Evolutionary conservation across 2,888 invertebrate genomes (phyloP), one percentile per base, ranked within the genome.

Genomic region (Perdita meconis): DNA sequence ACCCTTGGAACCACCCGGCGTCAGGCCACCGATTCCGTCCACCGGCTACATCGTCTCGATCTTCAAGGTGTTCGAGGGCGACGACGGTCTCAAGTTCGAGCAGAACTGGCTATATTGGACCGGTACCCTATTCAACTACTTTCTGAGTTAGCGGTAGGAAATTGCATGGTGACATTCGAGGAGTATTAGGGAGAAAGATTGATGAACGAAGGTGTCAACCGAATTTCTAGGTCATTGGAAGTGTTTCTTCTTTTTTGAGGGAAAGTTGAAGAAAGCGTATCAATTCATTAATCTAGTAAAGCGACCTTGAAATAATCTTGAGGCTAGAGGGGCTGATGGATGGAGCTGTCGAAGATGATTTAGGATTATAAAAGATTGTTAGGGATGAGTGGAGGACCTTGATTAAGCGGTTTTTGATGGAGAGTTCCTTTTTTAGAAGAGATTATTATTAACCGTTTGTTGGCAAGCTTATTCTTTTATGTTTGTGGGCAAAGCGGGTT

Each of bases 61-160:
- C 88, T 98, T 97, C 93, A 97, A 97, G 94, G 98, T 98, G 24
- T 98, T 98, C 92, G 97, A 98, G 93, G 98, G 98, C 42, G 98
- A 98, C 91, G 98, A 98, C 92, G 95, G 97, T 63, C 97, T 98
- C 89, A 96, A 97, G 82, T 97, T 98, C 91, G 98, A 98, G 92
- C 95, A 97, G 87, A 98, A 98, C 93, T 98, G 98, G 98, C 94
- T 98, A 19, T 97, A 97, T 91, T 98, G 98, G 98, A 98, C 98
- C 30, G 94, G 94, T 94, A 87, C 78, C 84, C 5, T 50, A 26
- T 42, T 42, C 40, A 1, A n/a, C 1, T 34, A 24, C 30, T 13
- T 47, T 40, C 22, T 12, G 16, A n/a, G 24, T n/a, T 40, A 13
- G 1, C 19, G 16, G 19, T 10, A 12, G 16, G 19, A 10, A 3